These are phyloP conservation scores for Aporophyla lueneburgensis DNA, from an alignment of 2,888 invertebrate species.

Conservation along the genomic window DNA sequence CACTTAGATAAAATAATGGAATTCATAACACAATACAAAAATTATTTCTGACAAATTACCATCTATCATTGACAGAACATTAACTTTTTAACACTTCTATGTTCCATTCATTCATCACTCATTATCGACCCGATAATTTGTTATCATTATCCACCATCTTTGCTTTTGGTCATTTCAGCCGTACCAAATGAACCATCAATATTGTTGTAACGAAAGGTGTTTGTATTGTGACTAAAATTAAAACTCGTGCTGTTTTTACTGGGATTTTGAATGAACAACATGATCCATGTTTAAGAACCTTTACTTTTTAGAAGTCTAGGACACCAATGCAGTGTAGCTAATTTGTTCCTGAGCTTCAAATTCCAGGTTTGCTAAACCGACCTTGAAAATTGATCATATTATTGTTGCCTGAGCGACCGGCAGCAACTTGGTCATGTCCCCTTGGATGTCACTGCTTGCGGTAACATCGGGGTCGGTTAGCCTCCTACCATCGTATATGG, in stretches of 20 bases:
- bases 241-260: not conserved
- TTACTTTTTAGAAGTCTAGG: no score
- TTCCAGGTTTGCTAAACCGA: no score
- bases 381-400: no score
- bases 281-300: no score
- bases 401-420: no score
- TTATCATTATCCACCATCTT: slow-evolving; percentile 38
- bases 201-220: slow-evolving; percentile 7
- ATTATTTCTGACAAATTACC: slow-evolving; percentile 16
- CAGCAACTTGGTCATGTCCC: no score
- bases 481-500: no score
- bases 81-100: slow-evolving; percentile 31
- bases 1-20: not conserved
- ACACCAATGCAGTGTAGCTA: no score
- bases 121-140: slow-evolving; percentile 41
- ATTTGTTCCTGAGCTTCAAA: no score
- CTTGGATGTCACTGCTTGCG: no score
- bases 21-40: slow-evolving; percentile 14
- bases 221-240: slow-evolving; percentile 14
- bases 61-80: slow-evolving; percentile 36
- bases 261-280: not conserved
- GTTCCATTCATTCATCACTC: slow-evolving; percentile 17
- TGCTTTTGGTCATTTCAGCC: slow-evolving; percentile 16
- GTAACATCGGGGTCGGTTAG: no score
- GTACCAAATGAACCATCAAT: slow-evolving; percentile 19